These are phyloP conservation scores for Fragum sueziense DNA, from an alignment of 2,888 invertebrate species.

Conservation along the genomic window DNA sequence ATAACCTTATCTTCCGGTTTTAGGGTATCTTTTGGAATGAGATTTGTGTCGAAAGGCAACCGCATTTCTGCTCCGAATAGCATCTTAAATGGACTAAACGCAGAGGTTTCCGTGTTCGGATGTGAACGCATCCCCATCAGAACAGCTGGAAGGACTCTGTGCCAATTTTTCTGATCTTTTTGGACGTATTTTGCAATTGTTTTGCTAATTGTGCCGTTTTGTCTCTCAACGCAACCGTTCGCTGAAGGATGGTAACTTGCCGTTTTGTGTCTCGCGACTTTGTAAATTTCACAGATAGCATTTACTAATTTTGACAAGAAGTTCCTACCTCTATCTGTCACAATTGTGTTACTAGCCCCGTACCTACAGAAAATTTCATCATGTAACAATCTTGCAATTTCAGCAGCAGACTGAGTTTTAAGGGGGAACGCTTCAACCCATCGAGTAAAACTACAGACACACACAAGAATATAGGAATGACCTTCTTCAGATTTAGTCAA, in stretches of 20 bases:
- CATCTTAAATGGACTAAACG: constrained; percentile 51
- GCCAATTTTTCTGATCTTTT: constrained; percentile 55
- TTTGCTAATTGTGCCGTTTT: constrained; percentile 43
- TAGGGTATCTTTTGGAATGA: constrained; percentile 35
- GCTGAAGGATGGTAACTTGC: constrained; percentile 42
- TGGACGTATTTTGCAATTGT: constrained; percentile 42
- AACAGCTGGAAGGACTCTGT: constrained; percentile 31
- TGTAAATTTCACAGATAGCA: constrained; percentile 53
- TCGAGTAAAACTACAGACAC: constrained; percentile 43
- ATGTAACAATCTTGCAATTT: constrained; percentile 42
- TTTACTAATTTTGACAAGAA: constrained; percentile 51
- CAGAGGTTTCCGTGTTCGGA: constrained; percentile 50
- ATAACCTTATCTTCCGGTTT: constrained; percentile 12
- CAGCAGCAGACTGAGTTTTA: constrained; percentile 38
- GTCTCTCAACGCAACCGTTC: constrained; percentile 49
- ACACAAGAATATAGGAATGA: constrained; percentile 42
- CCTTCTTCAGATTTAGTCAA: constrained; percentile 45
- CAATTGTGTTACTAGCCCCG: constrained; percentile 36
- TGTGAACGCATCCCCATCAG: constrained; percentile 47
- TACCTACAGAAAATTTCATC: constrained; percentile 53
- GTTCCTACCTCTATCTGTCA: constrained; percentile 49
- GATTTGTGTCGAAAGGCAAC: constrained; percentile 40
- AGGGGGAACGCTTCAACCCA: constrained; percentile 58
- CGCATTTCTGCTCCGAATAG: constrained; percentile 53
- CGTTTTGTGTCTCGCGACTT: constrained; percentile 42